Conservation (phyloP, 2,888 invertebrate species). For the Miltochrista miniata region DNA sequence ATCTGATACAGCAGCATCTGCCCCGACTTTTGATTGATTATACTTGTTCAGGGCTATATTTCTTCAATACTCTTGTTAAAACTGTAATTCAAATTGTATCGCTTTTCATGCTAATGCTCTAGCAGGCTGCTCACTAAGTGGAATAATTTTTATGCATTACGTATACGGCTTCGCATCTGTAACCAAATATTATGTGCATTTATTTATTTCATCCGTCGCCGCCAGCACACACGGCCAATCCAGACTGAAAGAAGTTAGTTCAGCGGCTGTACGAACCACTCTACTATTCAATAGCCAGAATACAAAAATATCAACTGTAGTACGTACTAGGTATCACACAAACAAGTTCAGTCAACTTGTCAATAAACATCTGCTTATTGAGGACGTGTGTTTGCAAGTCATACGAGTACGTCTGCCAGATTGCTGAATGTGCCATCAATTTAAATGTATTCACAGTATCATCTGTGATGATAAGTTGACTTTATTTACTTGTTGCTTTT, state of each 20-base stretch:
- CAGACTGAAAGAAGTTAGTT: constrained; percentile 45
- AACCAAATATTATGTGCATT: constrained; percentile 80
- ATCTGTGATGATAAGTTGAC: constrained; percentile 23
- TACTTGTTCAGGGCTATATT: constrained; percentile 31
- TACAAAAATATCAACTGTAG: constrained; percentile 47
- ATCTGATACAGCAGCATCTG: constrained; percentile 25
- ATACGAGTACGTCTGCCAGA: constrained; percentile 41
- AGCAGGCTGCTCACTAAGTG: constrained; percentile 49
- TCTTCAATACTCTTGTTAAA: constrained; percentile 36
- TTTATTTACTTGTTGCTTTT: constrained; percentile 7
- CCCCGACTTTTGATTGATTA: constrained; percentile 48
- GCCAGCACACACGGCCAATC: constrained; percentile 47
- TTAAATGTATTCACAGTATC: constrained; percentile 42
- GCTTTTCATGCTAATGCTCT: constrained; percentile 69
- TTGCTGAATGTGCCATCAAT: constrained; percentile 38
- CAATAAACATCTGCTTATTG: constrained; percentile 69
- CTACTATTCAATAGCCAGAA: constrained; percentile 54
- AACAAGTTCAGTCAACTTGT: constrained; percentile 64
- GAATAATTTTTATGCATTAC: constrained; percentile 53
- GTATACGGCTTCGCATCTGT: constrained; percentile 56
- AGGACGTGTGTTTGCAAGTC: constrained; percentile 68
- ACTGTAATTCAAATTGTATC: constrained; percentile 57
- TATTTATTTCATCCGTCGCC: constrained; percentile 64
- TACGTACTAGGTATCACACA: constrained; percentile 38
- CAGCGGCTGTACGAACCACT: constrained; percentile 28